A percentile compares a stretch with the other conserved stretches of the same genome.
These are phyloP conservation scores for Macaca fascicularis DNA, from an alignment of 2,113 vertebrate genomes.

Conservation along the genomic window T2T-MFA8v1.1 NC_088394.1:45397001-45397500, in stretches of 20 bases:
- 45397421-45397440: constrained; percentile 83
- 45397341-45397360: constrained; percentile 86
- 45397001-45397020: not conserved
- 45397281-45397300: constrained; percentile 79
- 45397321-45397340: constrained; percentile 86
- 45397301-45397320: constrained; percentile 81
- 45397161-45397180: not conserved
- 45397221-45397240: not conserved
- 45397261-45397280: not conserved
- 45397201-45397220: not conserved
- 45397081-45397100: not conserved
- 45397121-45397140: not conserved
- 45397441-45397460: constrained; percentile 85
- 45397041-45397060: not conserved
- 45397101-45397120: not conserved
- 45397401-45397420: constrained; percentile 83
- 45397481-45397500: constrained; percentile 82
- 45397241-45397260: not conserved
- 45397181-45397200: not conserved
- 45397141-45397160: not conserved
- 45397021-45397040: not conserved
- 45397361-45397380: constrained; percentile 86
- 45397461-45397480: constrained; percentile 82
- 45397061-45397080: not conserved
- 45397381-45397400: constrained; percentile 87